Base-by-base conservation (phyloP, 1,140 invertebrate species). In the Drosophila nigromelanica region DNA sequence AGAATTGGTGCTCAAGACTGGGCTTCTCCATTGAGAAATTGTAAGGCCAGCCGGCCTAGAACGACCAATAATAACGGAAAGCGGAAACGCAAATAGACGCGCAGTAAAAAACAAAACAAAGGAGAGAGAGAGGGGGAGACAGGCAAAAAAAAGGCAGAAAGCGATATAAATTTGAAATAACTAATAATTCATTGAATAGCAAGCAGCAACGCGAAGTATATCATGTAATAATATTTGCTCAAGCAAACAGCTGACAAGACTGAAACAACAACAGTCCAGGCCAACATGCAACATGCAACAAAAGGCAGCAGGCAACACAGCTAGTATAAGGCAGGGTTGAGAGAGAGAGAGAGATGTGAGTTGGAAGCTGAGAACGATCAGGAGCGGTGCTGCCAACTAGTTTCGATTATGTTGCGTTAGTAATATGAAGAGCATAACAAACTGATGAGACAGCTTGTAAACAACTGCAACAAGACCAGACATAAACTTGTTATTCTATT, bases 221-320 rank as follows among this genome's bases (percentile, higher is more conserved):
- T 86, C 81, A 76, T 87, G 78, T 86, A 87, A 87, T 87, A 87
- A 87, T 89, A 89, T 87, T 87, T 82, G 83, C 66, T 75, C 78
- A 86, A 68, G 75, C 78, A 63, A 86, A 89, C 83, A 86, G 82
- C 82, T 82, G 82, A 86, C 82, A 86, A 59, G 67, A 52, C 56
- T 69, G 40, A 62, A 74, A 68, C 61, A 75, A 67, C 69, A 71
- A 54, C 55, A 77, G 24, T 7, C 11, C 21, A 71, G 37, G 45
- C 47, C 52, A 67, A 42, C 51, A 70, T 15, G 58, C 37, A 56
- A 15, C 52, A 40, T 21, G 15, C 50, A 52, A 14, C 48, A 42
- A 12, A 30, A 54, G 30, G 40, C 60, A 51, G 10, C 33, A 58
- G 37, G 27, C 55, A 50, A 30, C 12, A 4, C 50, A 52, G 30